These are phyloP conservation scores for Oncorhynchus nerka DNA, from an alignment of 2,113 vertebrate species.

Conservation along the genomic window DNA sequence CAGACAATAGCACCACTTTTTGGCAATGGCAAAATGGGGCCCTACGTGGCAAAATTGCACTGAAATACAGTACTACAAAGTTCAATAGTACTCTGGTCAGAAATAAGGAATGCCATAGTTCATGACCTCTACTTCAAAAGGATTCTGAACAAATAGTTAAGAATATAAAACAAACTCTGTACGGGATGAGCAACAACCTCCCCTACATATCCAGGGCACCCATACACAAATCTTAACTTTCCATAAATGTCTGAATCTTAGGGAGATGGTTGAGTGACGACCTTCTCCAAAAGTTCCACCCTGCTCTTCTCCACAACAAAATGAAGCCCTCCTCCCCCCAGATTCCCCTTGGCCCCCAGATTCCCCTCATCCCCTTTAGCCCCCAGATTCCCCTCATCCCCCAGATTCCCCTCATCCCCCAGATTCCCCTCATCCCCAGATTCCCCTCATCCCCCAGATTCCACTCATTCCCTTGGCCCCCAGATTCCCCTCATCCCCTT, in stretches of 20 bases:
- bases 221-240: background rate
- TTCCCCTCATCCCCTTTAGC: background rate
- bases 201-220: background rate
- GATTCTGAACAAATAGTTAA: background rate
- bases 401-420: background rate
- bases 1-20: background rate
- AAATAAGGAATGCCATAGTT: background rate
- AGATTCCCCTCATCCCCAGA: background rate
- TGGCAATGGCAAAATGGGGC: slow-evolving; percentile 1
- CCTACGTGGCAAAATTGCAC: slow-evolving; percentile 14
- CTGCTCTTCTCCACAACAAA: background rate
- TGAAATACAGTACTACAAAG: slow-evolving; percentile 8
- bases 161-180: background rate
- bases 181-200: background rate
- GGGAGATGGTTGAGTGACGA: background rate
- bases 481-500: background rate
- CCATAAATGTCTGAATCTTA: background rate
- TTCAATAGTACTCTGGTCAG: background rate
- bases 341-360: background rate
- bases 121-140: background rate
- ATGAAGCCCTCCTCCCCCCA: background rate
- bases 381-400: too few relatives aligned
- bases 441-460: background rate
- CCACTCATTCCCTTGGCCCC: background rate
- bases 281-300: background rate